Base-by-base conservation (phyloP, 2,797 vertebrate species). In the Pristis pectinata region DNA sequence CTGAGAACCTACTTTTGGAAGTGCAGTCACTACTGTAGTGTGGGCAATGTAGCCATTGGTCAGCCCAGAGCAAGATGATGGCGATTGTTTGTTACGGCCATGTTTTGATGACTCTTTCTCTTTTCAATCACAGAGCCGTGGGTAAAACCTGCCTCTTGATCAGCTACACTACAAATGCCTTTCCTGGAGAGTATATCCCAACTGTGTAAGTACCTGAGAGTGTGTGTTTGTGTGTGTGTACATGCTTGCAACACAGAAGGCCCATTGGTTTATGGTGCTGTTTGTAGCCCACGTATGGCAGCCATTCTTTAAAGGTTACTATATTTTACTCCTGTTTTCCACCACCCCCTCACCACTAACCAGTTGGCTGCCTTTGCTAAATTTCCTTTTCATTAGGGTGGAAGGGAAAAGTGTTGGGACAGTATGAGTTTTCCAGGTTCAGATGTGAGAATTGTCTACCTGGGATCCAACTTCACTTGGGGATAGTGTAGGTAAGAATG, bases 91-190 rank as follows among this genome's bases (percentile, higher is more conserved):
- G n/a, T 27, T 19, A 67, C 64, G 59, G 2, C 41, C 59, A 22
- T 24, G 15, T 53, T 37, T 64, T 24, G 17, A 4, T 74, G 3
- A 53, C 44, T 91, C 61, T 24, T 37, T 74, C 59, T 53, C 30
- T 76, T 49, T 92, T 64, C 24, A n/a, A 11, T 34, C 24, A 30
- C 96, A 99, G 98, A 96, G 98, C 98, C 64, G 98, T 99, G 96
- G 98, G 98, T 94, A 99, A 99, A 97, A 99, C 98, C 95, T 99
- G 98, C 95, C 98, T 99, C 0, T 98, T 99, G 95, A 99, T 99
- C 97, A 99, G 98, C 97, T 99, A 99, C 53, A 99, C 98, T 94
- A 99, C 98, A 96, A 99, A 99, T 70, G 98, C 98, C 94, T 99
- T 99, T 96, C 98, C 98, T 0, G 98, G 98, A 95, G 98, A 99